Base-by-base conservation (phyloP, 2,888 invertebrate species). In the Aphodius granarius region DNA sequence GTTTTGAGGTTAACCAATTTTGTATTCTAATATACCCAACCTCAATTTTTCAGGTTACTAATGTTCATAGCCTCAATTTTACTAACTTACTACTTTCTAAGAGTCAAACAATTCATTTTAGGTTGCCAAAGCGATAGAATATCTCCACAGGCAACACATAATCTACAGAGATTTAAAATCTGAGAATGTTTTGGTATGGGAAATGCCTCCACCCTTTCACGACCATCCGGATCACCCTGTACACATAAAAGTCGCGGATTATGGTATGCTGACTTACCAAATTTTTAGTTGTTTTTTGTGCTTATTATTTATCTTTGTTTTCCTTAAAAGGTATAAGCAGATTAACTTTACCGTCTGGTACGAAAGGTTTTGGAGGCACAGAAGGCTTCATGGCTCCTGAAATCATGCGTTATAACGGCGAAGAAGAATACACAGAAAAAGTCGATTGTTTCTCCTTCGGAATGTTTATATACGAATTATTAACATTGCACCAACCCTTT, bases 301-400 rank as follows among this genome's bases (percentile, higher is more conserved):
- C 9, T 43, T 9, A 43, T 43, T 0, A 43, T 9, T 2, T 6
- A 6, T 43, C 43, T 43, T 43, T 43, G 6, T 43, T 13, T 3
- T 43, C 43, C 9, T 9, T 9, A 43, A 43, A 81, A 92, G 92
- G 96, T 72, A 97, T 97, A 76, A 97, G 97, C 82, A 90, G 97
- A 65, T 89, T 94, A 79, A 96, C 94, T 0, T 91, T 97, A 6
- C 96, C 97, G 0, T 95, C 95, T 0, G 97, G 97, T 0, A 95
- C 97, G 0, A 98, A 97, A 86, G 99, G 99, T 0, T 99, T 98
- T 88, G 99, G 98, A 0, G 99, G 99, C 1, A 99, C 99, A 0
- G 97, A 98, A 87, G 99, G 99, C 0, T 99, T 98, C 86, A 99
- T 99, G 96, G 99, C 99, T 1, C 99, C 99, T 0, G 99, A 99